Base-by-base conservation (phyloP, 2,888 invertebrate genomes). In the Bembecia ichneumoniformis region DNA sequence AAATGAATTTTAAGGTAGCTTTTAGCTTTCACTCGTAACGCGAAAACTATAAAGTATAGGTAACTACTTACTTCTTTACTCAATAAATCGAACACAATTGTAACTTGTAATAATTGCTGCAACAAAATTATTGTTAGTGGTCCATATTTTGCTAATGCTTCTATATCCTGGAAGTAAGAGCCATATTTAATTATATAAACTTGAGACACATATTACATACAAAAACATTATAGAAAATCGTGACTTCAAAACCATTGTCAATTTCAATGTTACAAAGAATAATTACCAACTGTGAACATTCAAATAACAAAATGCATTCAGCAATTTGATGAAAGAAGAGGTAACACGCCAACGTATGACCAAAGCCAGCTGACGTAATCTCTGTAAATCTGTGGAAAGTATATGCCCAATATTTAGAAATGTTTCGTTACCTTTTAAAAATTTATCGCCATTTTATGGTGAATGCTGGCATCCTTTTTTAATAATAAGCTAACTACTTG, bases 21-120 rank as follows among this genome's bases (percentile, higher is more conserved):
- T n/a, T n/a, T n/a, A n/a, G n/a, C n/a, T 11, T 40, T 40, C 14
- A 40, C 40, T 40, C 16, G 1, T 45, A 15, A 4, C 2, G 15
- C 10, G n/a, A 13, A n/a, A n/a, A 5, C 40, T 10, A 13, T 40
- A 40, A 4, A 13, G 5, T 14, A 20, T n/a, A n/a, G n/a, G n/a
- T n/a, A n/a, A n/a, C n/a, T 46, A 56, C 55, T 52, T 51, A 63
- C 61, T 53, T 49, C 49, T 47, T 52, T 49, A 17, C 59, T 54
- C 45, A 66, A 40, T 35, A 57, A 55, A 52, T 67, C 68, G 49
- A 68, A 67, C 36, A 64, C 55, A 1, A 57, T 49, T 3, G 66
- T 68, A n/a, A 67, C 47, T 51, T 64, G 55, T 7, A 61, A 54
- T 15, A 64, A 48, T 51, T 64, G 64, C 36, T 63, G 58, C 46